Percentiles rank a stretch among this genome's conserved stretches.
Evolutionary conservation across 2,113 vertebrate species (phyloP).

Genomic region (Lethenteron camtschaticum): DNA sequence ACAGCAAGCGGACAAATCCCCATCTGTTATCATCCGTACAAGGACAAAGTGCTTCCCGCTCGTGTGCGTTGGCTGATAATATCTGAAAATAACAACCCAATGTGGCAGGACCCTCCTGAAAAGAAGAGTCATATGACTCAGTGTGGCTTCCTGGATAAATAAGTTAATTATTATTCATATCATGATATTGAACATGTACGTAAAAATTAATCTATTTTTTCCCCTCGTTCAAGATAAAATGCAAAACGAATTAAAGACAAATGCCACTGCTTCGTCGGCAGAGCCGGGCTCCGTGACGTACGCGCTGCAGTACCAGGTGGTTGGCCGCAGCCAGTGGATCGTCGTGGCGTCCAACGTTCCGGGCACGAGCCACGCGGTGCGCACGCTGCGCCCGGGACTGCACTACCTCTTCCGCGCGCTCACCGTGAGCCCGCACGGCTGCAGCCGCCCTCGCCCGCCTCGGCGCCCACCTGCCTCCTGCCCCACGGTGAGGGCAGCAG

Average conservation of each 20-base stretch:
- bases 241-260: not conserved
- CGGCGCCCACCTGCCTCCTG: slow-evolving; percentile 46
- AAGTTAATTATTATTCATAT: not conserved
- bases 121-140: too few relatives aligned
- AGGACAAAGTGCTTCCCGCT: too few relatives aligned
- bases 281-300: slow-evolving; percentile 60
- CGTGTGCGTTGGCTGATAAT: too few relatives aligned
- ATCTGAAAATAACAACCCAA: too few relatives aligned
- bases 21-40: too few relatives aligned
- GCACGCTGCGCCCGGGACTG: slow-evolving; percentile 44
- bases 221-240: not conserved
- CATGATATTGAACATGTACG: not conserved
- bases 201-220: not conserved
- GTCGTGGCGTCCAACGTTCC: slow-evolving; percentile 41
- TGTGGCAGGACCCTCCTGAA: too few relatives aligned
- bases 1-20: too few relatives aligned
- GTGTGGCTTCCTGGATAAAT: too few relatives aligned
- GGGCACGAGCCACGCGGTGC: slow-evolving; percentile 39
- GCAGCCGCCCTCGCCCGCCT: slow-evolving; percentile 59
- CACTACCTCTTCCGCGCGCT: slow-evolving; percentile 68
- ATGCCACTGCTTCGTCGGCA: slow-evolving; percentile 16
- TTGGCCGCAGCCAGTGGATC: slow-evolving; percentile 72
- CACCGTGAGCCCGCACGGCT: slow-evolving; percentile 56
- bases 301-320: slow-evolving; percentile 65
- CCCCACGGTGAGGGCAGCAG: slow-evolving; percentile 34